A percentile compares a stretch with the other conserved stretches of the same genome.
These are phyloP conservation scores for Nyctibius grandis DNA, from an alignment of 2,797 vertebrate species.

Conservation along the genomic window DNA sequence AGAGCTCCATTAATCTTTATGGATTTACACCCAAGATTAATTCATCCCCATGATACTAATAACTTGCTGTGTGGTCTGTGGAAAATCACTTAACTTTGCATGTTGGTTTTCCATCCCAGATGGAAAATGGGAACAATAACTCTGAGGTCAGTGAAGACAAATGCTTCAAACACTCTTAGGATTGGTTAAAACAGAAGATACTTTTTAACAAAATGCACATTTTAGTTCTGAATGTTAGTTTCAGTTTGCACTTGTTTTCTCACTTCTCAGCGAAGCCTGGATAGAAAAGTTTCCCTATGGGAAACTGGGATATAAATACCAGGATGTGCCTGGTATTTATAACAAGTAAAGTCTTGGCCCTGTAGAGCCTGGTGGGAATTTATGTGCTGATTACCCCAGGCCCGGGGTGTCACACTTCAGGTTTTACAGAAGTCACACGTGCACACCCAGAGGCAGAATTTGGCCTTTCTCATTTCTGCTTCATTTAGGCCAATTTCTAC, in stretches of 20 bases:
- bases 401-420: not conserved
- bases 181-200: not conserved
- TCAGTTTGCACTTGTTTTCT: not conserved
- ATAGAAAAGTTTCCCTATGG: not conserved
- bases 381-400: not conserved
- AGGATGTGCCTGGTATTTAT: not conserved
- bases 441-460: not conserved
- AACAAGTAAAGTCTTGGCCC: not conserved
- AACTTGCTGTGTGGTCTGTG: slow-evolving; percentile 44
- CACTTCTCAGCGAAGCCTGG: not conserved
- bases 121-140: not conserved
- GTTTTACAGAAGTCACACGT: not conserved
- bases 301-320: no score
- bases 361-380: not conserved
- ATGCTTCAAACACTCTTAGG: not conserved
- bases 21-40: slow-evolving; percentile 63
- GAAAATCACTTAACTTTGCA: slow-evolving; percentile 39
- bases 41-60: slow-evolving; percentile 47
- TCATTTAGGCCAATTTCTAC: slow-evolving; percentile 36
- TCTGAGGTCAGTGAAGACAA: not conserved
- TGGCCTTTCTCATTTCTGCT: slow-evolving; percentile 19
- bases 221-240: not conserved
- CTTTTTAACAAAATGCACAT: not conserved
- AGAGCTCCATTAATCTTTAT: slow-evolving; percentile 58
- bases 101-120: not conserved